These are phyloP conservation scores for Adelges cooleyi DNA, from an alignment of 1,140 invertebrate genomes.

Conservation along the genomic window DNA sequence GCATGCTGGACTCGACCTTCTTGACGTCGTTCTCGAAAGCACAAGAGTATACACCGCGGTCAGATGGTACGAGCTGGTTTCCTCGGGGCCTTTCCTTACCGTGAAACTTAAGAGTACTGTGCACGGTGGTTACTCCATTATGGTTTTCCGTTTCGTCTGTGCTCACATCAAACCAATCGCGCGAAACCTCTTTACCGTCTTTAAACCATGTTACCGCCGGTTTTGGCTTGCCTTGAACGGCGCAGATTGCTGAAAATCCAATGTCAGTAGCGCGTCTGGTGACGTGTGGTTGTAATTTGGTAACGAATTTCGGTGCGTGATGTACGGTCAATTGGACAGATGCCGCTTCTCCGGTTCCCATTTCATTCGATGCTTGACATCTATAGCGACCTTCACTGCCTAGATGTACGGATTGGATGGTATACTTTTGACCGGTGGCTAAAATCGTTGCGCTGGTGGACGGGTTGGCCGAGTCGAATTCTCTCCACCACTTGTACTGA, in stretches of 20 bases:
- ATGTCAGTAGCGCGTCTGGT: slow-evolving; percentile 67
- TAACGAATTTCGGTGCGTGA: slow-evolving; percentile 70
- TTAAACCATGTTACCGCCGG: slow-evolving; percentile 77
- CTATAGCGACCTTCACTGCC: slow-evolving; percentile 77
- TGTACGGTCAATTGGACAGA: slow-evolving; percentile 72
- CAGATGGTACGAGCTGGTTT: slow-evolving; percentile 65
- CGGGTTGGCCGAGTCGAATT: slow-evolving; percentile 49
- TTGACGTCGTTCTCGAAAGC: slow-evolving; percentile 82
- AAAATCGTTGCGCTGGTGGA: slow-evolving; percentile 48
- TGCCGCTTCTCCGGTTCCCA: slow-evolving; percentile 71
- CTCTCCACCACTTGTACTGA: slow-evolving; percentile 76
- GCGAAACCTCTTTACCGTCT: slow-evolving; percentile 61
- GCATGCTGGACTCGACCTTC: slow-evolving; percentile 72
- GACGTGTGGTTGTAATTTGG: slow-evolving; percentile 69
- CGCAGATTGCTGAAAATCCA: slow-evolving; percentile 68
- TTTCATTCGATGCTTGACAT: slow-evolving; percentile 77
- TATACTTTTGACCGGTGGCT: slow-evolving; percentile 66
- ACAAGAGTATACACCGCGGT: slow-evolving; percentile 77
- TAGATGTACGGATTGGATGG: slow-evolving; percentile 68
- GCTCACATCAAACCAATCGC: slow-evolving; percentile 66
- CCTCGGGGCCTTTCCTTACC: slow-evolving; percentile 59
- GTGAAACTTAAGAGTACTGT: slow-evolving; percentile 67
- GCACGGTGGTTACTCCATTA: slow-evolving; percentile 65
- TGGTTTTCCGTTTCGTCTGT: slow-evolving; percentile 61
- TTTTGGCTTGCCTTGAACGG: slow-evolving; percentile 74